Evolutionary conservation across 1,140 invertebrate genomes (phyloP), one percentile per base, ranked within the genome.

Genomic region (Mizuhopecten yessoensis): DNA sequence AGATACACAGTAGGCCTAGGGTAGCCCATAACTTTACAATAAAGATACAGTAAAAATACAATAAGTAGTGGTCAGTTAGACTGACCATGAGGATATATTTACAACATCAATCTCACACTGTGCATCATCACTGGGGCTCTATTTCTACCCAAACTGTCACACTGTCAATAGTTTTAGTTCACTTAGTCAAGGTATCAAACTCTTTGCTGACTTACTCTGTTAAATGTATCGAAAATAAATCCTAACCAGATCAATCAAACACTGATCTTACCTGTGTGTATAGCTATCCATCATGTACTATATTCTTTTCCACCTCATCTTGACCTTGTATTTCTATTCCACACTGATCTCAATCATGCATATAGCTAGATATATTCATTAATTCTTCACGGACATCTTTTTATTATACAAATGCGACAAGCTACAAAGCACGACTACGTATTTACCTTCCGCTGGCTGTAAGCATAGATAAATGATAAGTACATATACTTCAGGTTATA

Each of bases 401-500:
- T 75, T 17, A 75, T 29, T 13, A 29, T 75, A 75, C n/a, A 75
- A 75, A 75, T 9, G 57, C 57, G 11, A 75, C 57, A 75, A 75
- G 57, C 57, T 75, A 75, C 57, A 29, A 75, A 75, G 45, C 45
- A 49, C 20, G n/a, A n/a, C 57, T 75, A 75, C 5, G 57, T 75
- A 75, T 75, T 75, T 75, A 75, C 57, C 57, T 75, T 75, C 57
- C n/a, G 57, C 57, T 17, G 57, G 57, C 57, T 75, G 57, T 75
- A 75, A 75, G 57, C 57, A 75, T n/a, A 75, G 57, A 75, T 75
- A 75, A 75, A 75, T 29, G 57, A 75, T 75, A 75, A 75, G 57
- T 75, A 75, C 13, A 39, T 75, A 75, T 17, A 75, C 23, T n/a
- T 29, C 17, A 75, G 23, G 23, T 75, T 29, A 75, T 75, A 29